Evolutionary conservation across 2,888 invertebrate species (phyloP).

Genomic region (Andrena dorsata): DNA sequence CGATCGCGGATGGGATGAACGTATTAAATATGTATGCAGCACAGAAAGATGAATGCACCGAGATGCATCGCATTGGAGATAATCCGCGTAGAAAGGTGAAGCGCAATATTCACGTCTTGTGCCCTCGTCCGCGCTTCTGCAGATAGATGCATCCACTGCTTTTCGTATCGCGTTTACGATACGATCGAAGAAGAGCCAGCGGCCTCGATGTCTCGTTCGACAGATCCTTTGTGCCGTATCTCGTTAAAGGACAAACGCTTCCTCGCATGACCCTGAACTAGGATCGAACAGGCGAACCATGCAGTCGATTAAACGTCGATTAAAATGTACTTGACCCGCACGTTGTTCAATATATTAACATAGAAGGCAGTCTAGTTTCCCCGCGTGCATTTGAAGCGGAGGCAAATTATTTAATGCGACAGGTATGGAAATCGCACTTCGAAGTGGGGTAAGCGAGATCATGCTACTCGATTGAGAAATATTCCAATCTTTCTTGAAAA

Average conservation of each 20-base stretch:
- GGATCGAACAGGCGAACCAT: background rate
- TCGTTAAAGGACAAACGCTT: background rate
- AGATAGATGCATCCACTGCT: constrained; percentile 13
- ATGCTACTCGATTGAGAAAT: too few relatives aligned
- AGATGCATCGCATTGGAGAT: constrained; percentile 47
- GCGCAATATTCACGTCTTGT: constrained; percentile 53
- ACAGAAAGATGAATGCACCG: constrained; percentile 54
- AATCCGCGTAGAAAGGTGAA: constrained; percentile 67
- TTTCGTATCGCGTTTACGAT: constrained; percentile 29
- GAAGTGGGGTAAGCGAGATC: too few relatives aligned
- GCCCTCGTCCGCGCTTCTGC: constrained; percentile 33
- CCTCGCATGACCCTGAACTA: constrained; percentile 3
- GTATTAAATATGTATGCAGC: constrained; percentile 59
- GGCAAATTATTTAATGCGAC: too few relatives aligned
- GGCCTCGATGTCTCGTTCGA: background rate
- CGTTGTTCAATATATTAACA: too few relatives aligned
- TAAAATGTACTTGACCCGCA: too few relatives aligned
- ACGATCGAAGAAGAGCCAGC: background rate
- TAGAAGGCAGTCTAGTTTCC: too few relatives aligned
- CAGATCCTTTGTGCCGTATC: background rate
- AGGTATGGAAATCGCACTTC: too few relatives aligned
- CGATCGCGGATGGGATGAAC: constrained; percentile 50
- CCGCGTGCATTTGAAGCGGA: too few relatives aligned
- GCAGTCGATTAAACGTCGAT: too few relatives aligned
- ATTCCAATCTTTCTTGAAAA: too few relatives aligned